Conservation (phyloP, 2,888 invertebrate genomes). For the Cyclophora albipunctata region DNA sequence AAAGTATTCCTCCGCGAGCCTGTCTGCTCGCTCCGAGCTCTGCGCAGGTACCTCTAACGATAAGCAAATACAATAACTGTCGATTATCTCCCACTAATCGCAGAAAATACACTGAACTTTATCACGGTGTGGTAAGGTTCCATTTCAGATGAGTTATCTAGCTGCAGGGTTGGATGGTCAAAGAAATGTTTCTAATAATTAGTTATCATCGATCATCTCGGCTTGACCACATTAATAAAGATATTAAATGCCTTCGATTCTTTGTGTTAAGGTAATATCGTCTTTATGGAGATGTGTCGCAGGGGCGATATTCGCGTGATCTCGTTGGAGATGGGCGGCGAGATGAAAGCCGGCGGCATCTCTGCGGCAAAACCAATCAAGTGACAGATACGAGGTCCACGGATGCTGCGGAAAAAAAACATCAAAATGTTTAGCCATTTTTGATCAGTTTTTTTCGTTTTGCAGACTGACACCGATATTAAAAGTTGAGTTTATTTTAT, state of each 20-base stretch:
- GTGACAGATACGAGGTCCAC: slow-evolving; percentile 44
- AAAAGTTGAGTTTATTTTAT: slow-evolving; percentile 1
- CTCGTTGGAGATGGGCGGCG: slow-evolving; percentile 33
- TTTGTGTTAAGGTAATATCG: not conserved
- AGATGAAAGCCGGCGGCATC: slow-evolving; percentile 58
- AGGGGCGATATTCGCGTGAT: slow-evolving; percentile 9
- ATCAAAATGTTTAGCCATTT: slow-evolving; percentile 46
- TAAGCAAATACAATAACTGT: slow-evolving; percentile 69
- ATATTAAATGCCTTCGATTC: slow-evolving; percentile 59
- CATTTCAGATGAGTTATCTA: slow-evolving; percentile 11
- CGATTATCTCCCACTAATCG: slow-evolving; percentile 56
- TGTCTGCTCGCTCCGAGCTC: slow-evolving; percentile 37
- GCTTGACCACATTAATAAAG: slow-evolving; percentile 67
- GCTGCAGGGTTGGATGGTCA: slow-evolving; percentile 48
- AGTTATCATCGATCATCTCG: slow-evolving; percentile 69
- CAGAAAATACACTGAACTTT: slow-evolving; percentile 10
- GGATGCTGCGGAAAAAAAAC: slow-evolving; percentile 30
- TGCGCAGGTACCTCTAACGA: slow-evolving; percentile 38
- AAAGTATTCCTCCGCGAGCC: slow-evolving; percentile 13
- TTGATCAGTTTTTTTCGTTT: slow-evolving; percentile 16
- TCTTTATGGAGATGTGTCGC: not conserved
- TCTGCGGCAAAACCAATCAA: slow-evolving; percentile 60
- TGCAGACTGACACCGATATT: slow-evolving; percentile 1
- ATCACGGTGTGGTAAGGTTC: slow-evolving; percentile 7
- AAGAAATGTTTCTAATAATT: slow-evolving; percentile 70